Evolutionary conservation across 2,888 invertebrate species (phyloP).

Genomic region (Stramonita haemastoma): DNA sequence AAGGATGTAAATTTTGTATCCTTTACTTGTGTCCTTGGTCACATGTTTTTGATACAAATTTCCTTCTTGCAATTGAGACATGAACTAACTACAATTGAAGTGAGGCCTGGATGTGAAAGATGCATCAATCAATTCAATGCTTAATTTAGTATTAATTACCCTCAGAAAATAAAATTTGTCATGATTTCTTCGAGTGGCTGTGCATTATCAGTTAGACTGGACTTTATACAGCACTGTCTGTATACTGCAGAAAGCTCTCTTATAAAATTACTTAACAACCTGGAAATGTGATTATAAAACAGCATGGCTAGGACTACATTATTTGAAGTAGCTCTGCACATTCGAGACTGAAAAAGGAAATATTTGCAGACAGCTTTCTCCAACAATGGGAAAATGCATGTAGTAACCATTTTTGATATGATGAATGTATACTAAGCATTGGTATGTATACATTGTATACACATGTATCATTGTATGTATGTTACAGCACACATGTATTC

Average conservation of each 20-base stretch:
- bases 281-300: background rate
- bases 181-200: background rate
- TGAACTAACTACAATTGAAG: no score
- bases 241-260: background rate
- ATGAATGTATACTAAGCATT: background rate
- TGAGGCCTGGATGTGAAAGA: no score
- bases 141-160: no score
- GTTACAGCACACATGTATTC: no score
- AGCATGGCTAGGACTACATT: background rate
- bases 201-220: background rate
- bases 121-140: no score
- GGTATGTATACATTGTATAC: background rate
- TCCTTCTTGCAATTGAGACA: no score
- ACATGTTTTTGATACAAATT: no score
- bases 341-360: background rate
- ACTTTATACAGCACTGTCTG: background rate
- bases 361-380: background rate
- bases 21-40: no score
- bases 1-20: no score
- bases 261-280: background rate
- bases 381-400: background rate
- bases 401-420: background rate
- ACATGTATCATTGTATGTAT: no score
- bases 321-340: background rate
- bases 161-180: background rate